Conservation (phyloP, 2,113 vertebrate species). For the Rhinoderma darwinii region DNA sequence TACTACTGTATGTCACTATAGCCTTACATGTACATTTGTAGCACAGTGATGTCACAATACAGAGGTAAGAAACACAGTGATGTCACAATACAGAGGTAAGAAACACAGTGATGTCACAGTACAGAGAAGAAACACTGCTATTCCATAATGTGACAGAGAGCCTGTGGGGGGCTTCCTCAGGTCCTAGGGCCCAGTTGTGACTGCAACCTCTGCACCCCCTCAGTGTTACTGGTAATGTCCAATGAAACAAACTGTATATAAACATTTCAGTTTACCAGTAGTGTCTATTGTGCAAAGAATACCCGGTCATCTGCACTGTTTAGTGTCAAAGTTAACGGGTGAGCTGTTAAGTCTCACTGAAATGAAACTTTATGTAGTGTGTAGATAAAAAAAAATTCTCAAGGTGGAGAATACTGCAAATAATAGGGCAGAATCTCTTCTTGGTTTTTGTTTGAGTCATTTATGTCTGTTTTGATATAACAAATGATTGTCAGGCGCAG, state of each 20-base stretch:
- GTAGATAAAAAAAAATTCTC: slow-evolving; percentile 15
- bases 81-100: neutral
- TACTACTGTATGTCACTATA: too few relatives aligned
- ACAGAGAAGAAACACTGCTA: neutral
- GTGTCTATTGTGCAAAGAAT: neutral
- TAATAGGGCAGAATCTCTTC: neutral
- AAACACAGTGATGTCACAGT: neutral
- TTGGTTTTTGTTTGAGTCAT: slow-evolving; percentile 14
- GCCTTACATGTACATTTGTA: too few relatives aligned
- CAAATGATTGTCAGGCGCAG: slow-evolving; percentile 9
- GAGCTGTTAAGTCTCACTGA: slow-evolving; percentile 11
- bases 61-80: neutral
- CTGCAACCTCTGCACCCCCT: neutral
- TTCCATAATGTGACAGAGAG: neutral
- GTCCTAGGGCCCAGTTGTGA: neutral
- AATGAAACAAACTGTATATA: neutral
- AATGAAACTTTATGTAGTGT: slow-evolving; percentile 8
- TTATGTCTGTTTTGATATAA: slow-evolving; percentile 33
- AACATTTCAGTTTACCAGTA: neutral
- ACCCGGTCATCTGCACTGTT: slow-evolving; percentile 5
- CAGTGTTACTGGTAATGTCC: neutral
- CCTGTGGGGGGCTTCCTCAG: neutral
- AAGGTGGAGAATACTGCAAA: neutral
- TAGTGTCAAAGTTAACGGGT: slow-evolving; percentile 5
- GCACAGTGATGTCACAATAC: neutral